Conservation (phyloP, 2,113 vertebrate species). For the Hoplias malabaricus region DNA sequence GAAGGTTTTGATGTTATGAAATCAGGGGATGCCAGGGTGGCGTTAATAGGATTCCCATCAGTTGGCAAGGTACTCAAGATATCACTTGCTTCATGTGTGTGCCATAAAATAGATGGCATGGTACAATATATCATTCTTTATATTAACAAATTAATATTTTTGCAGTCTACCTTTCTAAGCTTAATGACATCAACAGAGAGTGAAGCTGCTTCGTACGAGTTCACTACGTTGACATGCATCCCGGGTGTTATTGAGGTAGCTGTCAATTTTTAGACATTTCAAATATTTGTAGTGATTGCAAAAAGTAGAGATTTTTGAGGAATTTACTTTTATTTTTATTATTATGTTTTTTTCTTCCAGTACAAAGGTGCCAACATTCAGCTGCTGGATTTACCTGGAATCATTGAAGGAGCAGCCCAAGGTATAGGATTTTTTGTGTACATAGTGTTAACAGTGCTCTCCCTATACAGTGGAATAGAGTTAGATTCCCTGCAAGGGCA, state of each 20-base stretch:
- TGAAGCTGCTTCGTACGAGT: conserved; percentile 94
- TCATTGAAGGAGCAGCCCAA: conserved; percentile 97
- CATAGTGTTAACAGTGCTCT: no score
- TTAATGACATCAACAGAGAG: conserved; percentile 97
- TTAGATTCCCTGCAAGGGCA: no score
- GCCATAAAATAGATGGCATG: neutral
- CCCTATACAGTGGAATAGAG: no score
- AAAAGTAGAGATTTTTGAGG: no score
- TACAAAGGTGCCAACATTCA: conserved; percentile 99
- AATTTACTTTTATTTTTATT: no score
- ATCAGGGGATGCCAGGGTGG: conserved; percentile 94
- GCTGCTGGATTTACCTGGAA: conserved; percentile 94
- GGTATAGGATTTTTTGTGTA: conserved; percentile 69
- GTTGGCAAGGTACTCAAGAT: conserved; percentile 90
- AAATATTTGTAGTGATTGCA: no score
- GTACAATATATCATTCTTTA: neutral
- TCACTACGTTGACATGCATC: conserved; percentile 96
- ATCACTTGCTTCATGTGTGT: neutral
- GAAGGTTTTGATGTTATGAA: conserved; percentile 99
- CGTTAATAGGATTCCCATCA: conserved; percentile 96
- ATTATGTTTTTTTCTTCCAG: conserved; percentile 66
- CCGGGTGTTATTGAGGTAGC: conserved; percentile 95
- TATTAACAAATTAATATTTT: conserved; percentile 10
- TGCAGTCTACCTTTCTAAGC: conserved; percentile 95
- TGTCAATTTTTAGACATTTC: neutral